Evolutionary conservation across 2,113 vertebrate species (phyloP).

Genomic region (Peucedramus taeniatus): DNA sequence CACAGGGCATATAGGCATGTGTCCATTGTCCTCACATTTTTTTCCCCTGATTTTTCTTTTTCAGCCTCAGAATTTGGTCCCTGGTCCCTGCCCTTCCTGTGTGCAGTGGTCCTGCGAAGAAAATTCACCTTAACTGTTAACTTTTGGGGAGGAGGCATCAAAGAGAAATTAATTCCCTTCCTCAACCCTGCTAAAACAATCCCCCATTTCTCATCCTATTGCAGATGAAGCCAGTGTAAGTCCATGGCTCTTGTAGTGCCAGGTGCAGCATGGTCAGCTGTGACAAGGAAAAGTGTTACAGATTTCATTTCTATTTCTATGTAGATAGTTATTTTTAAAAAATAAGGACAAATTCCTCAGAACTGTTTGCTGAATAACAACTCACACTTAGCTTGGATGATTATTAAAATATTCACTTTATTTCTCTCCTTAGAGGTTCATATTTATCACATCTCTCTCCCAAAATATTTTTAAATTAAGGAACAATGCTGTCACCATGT

Average conservation of each 20-base stretch:
- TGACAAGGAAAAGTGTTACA: neutral
- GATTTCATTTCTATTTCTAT: neutral
- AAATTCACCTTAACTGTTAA: neutral
- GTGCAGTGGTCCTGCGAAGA: neutral
- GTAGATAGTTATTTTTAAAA: neutral
- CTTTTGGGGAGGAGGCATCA: neutral
- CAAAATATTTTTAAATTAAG: neutral
- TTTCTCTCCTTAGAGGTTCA: neutral
- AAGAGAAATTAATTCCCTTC: neutral
- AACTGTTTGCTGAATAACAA: neutral
- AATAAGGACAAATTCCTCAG: neutral
- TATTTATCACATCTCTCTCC: neutral
- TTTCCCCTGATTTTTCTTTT: neutral
- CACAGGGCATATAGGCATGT: neutral
- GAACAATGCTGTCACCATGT: neutral
- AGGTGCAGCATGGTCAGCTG: neutral
- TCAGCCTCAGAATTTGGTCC: neutral
- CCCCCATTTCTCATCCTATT: neutral
- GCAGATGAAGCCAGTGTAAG: neutral
- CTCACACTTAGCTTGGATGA: neutral
- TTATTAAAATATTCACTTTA: neutral
- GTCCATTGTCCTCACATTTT: neutral
- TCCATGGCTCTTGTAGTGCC: neutral
- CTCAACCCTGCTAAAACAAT: neutral
- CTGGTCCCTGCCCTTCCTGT: neutral